Percentiles rank a stretch among this genome's conserved stretches.
Evolutionary conservation across 2,797 vertebrate species (phyloP).

Genomic region (Sebastes hubbsi): DNA sequence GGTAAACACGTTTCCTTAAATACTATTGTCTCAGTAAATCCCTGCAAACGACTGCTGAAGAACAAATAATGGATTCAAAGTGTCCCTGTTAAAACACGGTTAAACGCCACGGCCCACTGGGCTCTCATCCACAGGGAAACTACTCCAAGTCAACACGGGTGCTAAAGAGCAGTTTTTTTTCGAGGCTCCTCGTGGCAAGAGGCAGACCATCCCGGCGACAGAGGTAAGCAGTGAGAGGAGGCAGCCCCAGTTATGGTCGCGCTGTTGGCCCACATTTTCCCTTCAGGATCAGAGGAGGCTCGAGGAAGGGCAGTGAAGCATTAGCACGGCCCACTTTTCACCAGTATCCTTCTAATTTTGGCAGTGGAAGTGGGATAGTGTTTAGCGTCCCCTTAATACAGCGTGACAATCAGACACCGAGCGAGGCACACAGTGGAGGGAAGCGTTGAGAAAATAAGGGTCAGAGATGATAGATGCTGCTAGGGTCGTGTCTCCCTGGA

Average conservation of each 20-base stretch:
- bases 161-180: conserved; percentile 98
- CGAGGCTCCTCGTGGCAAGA: conserved; percentile 97
- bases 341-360: conserved; percentile 73
- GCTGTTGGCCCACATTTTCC: conserved; percentile 59
- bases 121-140: conserved; percentile 88
- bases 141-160: conserved; percentile 96
- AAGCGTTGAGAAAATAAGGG: conserved; percentile 39
- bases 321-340: conserved; percentile 79
- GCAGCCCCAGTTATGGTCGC: conserved; percentile 3
- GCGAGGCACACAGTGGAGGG: background rate
- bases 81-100: background rate
- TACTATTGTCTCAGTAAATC: background rate
- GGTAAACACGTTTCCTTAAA: conserved; percentile 75
- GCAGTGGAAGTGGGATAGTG: conserved; percentile 63
- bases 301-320: conserved; percentile 71
- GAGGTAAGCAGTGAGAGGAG: conserved; percentile 85
- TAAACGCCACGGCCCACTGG: conserved; percentile 2
- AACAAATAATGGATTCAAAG: conserved; percentile 11
- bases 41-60: background rate
- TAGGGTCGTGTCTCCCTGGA: background rate
- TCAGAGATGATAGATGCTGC: conserved; percentile 44
- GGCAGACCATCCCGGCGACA: conserved; percentile 89
- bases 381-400: conserved; percentile 46
- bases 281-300: conserved; percentile 49
- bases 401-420: conserved; percentile 58